Base-by-base conservation (phyloP, 2,888 invertebrate species). In the Psylliodes chrysocephalus region DNA sequence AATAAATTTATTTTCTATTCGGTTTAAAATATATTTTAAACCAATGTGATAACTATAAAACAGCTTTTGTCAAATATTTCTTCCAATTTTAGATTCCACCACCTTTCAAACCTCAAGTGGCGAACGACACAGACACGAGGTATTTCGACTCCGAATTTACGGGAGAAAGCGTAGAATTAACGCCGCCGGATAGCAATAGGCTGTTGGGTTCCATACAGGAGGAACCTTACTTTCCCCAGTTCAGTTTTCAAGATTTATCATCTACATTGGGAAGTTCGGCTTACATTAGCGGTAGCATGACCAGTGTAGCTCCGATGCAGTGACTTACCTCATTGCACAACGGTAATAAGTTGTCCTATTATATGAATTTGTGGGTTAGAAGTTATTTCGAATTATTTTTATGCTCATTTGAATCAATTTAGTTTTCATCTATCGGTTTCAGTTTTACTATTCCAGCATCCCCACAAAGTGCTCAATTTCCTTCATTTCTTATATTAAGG, bases 81-180 rank as follows among this genome's bases (percentile, higher is more conserved):
- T n/a, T n/a, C n/a, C n/a, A n/a, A 15, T 74, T 73, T 38, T 82
- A 94, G 91, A 91, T 98, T 76, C 88, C 92, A 75, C 98, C 98
- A 73, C 95, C 95, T 35, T 96, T 95, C 84, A 94, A 94, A 83
- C 95, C 95, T 64, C 91, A 91, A 84, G 97, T 99, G 72, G 91
- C 92, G 68, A 94, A 94, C 42, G 98, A 98, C 79, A 98, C 94
- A 51, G 98, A 99, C 85, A 98, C 98, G 69, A 87, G 94, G 69
- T 98, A 99, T 86, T 99, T 99, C 84, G 98, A 98, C 85, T 92
- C 94, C 67, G 96, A 97, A 86, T 99, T 99, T 86, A 99, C 98
- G 2, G 95, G 95, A 67, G 97, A 98, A 85, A 92, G 95, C 76
- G 96, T 98, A 10, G 94, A 96, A 84, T 86, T 98, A 73, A 98